Evolutionary conservation across 2,797 vertebrate species (phyloP), one percentile per base, ranked within the genome.

Genomic region (Columba guinea): DNA sequence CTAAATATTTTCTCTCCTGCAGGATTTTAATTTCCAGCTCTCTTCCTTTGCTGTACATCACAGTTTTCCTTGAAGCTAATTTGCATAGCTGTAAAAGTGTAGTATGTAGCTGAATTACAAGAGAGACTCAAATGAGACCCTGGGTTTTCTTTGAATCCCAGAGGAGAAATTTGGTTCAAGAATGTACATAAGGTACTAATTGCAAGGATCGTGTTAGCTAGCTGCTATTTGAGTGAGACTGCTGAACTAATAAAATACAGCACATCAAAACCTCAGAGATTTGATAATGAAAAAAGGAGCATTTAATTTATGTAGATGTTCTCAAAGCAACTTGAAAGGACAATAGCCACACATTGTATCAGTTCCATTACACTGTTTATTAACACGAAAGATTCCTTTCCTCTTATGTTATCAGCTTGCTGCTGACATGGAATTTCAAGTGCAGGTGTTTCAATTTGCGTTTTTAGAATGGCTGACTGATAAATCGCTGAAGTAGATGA

Each of bases 111-210:
- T 92, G 92, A 95, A 94, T 92, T 96, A 93, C 75, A 86, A 65
- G 79, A 92, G 49, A 91, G 75, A 71, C 89, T 92, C 87, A 87
- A 49, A 63, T 79, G 89, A 95, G 82, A 94, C 67, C 55, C 46
- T 90, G 53, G 48, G 55, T 94, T 95, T 96, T 89, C 92, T 92
- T 94, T 94, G 89, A 95, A 91, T 91, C 90, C 79, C 90, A 79
- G 76, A 63, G 93, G 95, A 96, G 53, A 63, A 92, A 93, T 95
- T 94, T 95, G 82, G 63, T 95, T 95, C 92, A 89, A 91, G 93
- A 95, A 88, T 88, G 89, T 94, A 95, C 94, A 91, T 84, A 92
- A 95, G 73, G 89, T 91, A 89, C 62, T 95, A 95, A 96, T 95
- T 95, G 89, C 90, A 81, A 81, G 90, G 75, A 92, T 96, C 0